Percentiles rank a stretch among this genome's conserved stretches.
These are phyloP conservation scores for Nesogale talazaci DNA, from an alignment of 2,113 vertebrate genomes.

Conservation along the genomic window DNA sequence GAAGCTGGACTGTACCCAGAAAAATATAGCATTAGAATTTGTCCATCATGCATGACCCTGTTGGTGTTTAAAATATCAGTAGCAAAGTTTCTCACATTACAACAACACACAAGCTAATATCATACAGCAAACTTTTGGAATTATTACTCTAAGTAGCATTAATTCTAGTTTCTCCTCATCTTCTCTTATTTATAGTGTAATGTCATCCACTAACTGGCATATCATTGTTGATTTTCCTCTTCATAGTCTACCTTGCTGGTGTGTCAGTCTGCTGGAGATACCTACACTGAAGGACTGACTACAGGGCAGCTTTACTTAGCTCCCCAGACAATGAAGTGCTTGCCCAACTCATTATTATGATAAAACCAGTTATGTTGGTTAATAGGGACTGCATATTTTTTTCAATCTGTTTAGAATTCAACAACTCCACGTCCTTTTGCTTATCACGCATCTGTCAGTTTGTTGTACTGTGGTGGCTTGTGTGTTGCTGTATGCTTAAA, in stretches of 20 bases:
- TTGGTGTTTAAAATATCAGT: too few relatives aligned
- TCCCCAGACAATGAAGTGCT: neutral
- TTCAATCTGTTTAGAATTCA: neutral
- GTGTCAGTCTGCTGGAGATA: too few relatives aligned
- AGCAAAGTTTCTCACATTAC: too few relatives aligned
- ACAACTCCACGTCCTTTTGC: neutral
- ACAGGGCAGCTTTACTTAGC: neutral
- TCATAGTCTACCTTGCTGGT: neutral
- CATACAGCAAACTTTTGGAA: neutral
- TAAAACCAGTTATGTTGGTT: neutral
- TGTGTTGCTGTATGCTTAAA: neutral
- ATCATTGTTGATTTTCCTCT: neutral
- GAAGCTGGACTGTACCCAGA: too few relatives aligned
- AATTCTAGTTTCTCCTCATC: neutral
- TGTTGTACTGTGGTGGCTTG: neutral
- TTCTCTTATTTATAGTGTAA: neutral
- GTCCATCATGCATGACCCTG: neutral
- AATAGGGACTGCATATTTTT: neutral
- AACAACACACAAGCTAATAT: too few relatives aligned
- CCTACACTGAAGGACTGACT: too few relatives aligned
- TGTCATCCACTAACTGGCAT: neutral
- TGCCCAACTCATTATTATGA: neutral
- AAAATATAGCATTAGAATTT: too few relatives aligned
- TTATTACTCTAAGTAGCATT: neutral
- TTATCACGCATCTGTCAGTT: neutral